A percentile compares a stretch with the other conserved stretches of the same genome.
phyloP scores from a whole-genome alignment of 2,797 vertebrate genomes.

The Coendou prehensilis region DNA sequence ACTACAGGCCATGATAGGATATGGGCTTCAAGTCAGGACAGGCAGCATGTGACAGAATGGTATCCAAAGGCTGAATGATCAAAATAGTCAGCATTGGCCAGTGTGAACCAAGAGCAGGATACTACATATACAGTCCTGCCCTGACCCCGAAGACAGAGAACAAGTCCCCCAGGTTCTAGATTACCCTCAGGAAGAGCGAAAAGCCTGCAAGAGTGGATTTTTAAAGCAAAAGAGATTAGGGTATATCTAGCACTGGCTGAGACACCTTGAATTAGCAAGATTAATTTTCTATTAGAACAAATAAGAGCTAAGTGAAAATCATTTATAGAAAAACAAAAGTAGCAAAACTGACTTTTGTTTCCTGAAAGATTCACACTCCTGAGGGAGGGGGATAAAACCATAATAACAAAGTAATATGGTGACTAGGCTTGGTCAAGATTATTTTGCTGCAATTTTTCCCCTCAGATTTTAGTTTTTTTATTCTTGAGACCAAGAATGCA shows the following conservation, averaged over 20 bases:
- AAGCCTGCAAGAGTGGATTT: neutral
- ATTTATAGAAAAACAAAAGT: neutral
- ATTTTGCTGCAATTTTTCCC: neutral
- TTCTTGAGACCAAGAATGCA: neutral
- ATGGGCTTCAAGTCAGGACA: neutral
- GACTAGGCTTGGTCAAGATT: neutral
- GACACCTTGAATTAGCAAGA: neutral
- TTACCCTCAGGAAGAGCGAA: neutral
- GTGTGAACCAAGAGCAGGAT: neutral
- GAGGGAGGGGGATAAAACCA: neutral
- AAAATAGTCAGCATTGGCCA: neutral
- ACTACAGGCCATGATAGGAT: neutral
- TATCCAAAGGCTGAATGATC: neutral
- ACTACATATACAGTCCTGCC: neutral
- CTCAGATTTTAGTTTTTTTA: neutral
- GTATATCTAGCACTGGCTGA: neutral
- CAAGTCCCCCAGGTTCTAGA: neutral
- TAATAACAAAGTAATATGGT: neutral
- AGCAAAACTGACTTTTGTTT: neutral
- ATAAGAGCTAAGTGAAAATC: constrained; percentile 34
- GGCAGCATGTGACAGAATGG: neutral
- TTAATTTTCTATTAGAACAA: neutral
- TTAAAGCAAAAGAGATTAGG: neutral
- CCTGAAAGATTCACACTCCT: neutral
- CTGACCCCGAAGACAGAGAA: neutral